Base-by-base conservation (phyloP, 2,113 vertebrate species). In the Hiodon alosoides region DNA sequence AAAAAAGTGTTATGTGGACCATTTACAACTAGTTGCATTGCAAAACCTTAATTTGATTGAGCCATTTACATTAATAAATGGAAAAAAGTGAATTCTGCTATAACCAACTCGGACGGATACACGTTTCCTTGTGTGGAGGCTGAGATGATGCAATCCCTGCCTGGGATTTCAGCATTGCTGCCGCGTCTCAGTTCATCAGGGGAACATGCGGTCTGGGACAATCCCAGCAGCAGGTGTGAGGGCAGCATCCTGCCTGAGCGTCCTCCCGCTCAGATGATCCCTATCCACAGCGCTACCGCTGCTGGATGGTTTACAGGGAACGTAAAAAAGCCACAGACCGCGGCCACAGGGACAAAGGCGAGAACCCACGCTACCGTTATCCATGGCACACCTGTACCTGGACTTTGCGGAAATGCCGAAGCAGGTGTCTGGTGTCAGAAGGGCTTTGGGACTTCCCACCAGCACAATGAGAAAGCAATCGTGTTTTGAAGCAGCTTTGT, bases 201-300 rank as follows among this genome's bases (percentile, higher is more conserved):
- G 16, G n/a, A n/a, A 64, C 57, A 77, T 71, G 61, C 16, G 5
- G 71, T 64, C 76, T 71, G 55, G 4, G 72, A n/a, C 82, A 82
- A 79, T 85, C 84, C 81, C 81, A 85, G 71, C 74, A 81, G 81
- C 85, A 87, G 87, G 85, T 86, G 85, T 79, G 4, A 72, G 81
- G 79, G 72, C 76, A 76, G 10, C 81, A 31, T 31, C 31, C 31
- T 31, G 31, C 2, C 31, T 31, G 31, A 31, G 31, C 31, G 31
- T 31, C 31, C 31, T 31, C 31, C 31, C 31, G 31, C 31, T 31
- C 31, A 31, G 31, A 31, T 31, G 81, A 81, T 79, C 79, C 83
- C 78, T 81, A 81, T 76, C 77, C 81, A 71, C 64, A 67, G 75
- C 80, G 79, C 79, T 80, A 83, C 61, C 55, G 76, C 68, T 75